These are phyloP conservation scores for Lamellibrachia luymesi DNA, from an alignment of 1,140 invertebrate genomes.

Conservation along the genomic window DNA sequence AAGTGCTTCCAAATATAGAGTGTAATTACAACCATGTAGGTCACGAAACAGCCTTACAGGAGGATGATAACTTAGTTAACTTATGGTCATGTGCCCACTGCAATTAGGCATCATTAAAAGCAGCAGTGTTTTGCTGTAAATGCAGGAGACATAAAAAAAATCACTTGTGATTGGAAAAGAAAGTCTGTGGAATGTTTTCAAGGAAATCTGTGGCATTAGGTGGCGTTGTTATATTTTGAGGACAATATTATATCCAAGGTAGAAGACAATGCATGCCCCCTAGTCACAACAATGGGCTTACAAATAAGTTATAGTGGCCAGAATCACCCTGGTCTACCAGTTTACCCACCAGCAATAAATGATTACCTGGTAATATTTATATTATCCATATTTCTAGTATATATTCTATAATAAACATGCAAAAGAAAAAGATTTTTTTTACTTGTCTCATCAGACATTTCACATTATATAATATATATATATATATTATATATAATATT, in stretches of 20 bases:
- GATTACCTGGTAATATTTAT: no score
- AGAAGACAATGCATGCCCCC: background rate
- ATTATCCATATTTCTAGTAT: no score
- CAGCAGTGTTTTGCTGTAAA: background rate
- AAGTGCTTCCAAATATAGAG: background rate
- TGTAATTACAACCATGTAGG: background rate
- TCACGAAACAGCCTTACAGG: background rate
- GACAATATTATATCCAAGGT: background rate
- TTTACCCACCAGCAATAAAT: background rate
- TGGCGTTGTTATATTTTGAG: background rate
- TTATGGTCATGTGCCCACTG: background rate
- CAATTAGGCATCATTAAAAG: background rate
- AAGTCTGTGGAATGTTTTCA: background rate
- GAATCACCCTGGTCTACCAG: background rate
- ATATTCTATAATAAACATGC: no score
- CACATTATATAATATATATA: no score
- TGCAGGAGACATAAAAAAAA: background rate
- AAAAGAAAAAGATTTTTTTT: no score
- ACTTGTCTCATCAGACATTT: no score
- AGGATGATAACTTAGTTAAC: background rate
- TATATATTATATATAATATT: no score
- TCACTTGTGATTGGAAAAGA: background rate
- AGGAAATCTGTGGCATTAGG: background rate
- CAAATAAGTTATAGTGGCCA: background rate
- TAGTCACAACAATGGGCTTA: background rate